Percentiles rank a stretch among this genome's conserved stretches.
Conservation (phyloP, 2,888 invertebrate genomes). For the Strigamia crassipes region DNA sequence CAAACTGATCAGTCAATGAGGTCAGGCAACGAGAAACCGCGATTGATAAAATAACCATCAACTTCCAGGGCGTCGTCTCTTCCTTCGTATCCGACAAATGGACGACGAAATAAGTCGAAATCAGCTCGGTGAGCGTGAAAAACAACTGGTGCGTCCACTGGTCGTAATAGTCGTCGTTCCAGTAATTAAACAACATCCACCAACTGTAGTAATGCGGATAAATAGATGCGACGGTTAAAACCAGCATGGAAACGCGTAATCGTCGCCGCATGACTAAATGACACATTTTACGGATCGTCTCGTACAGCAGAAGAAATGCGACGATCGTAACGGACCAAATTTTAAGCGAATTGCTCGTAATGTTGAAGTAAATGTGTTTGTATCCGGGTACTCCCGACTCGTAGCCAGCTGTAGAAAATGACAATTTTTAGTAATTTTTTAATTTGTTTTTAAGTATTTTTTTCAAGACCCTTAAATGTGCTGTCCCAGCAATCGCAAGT, state of each 20-base stretch:
- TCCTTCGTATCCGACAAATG: constrained; percentile 65
- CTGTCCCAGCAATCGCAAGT: constrained; percentile 36
- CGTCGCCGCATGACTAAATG: constrained; percentile 63
- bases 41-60: constrained; percentile 66
- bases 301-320: constrained; percentile 67
- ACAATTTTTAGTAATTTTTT: not conserved
- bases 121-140: constrained; percentile 67
- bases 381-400: constrained; percentile 72
- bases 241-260: constrained; percentile 67
- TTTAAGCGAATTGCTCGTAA: constrained; percentile 68
- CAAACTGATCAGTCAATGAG: constrained; percentile 70
- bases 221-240: constrained; percentile 67
- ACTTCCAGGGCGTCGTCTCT: constrained; percentile 64
- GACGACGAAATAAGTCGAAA: constrained; percentile 67
- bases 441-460: not conserved
- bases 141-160: constrained; percentile 73
- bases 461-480: constrained; percentile 23
- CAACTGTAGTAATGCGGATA: constrained; percentile 73
- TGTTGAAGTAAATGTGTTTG: constrained; percentile 74
- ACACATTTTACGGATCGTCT: constrained; percentile 66
- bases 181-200: constrained; percentile 73
- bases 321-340: constrained; percentile 69
- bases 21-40: constrained; percentile 68
- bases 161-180: constrained; percentile 72
- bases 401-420: constrained; percentile 64